Conservation (phyloP, 1,140 invertebrate genomes). For the Euwallacea similis region DNA sequence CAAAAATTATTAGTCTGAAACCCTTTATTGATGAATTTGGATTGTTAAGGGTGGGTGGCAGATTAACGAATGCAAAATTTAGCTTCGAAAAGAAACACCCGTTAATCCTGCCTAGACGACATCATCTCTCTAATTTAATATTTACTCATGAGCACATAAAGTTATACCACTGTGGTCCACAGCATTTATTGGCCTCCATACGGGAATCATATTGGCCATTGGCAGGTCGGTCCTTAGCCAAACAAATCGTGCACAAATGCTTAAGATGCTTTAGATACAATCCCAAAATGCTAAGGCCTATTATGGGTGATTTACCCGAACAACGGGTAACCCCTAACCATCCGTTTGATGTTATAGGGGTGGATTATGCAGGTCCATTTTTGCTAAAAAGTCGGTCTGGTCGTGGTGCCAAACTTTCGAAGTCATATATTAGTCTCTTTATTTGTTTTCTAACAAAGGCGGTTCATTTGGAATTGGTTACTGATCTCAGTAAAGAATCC, state of each 20-base stretch:
- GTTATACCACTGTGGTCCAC: constrained; percentile 15
- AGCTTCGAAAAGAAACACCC: constrained; percentile 12
- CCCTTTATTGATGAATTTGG: too few relatives aligned
- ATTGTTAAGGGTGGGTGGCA: not conserved
- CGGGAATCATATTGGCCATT: constrained; percentile 44
- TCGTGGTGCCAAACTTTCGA: constrained; percentile 30
- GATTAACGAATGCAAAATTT: constrained; percentile 2
- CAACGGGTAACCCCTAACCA: constrained; percentile 34
- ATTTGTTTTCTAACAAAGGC: constrained; percentile 48
- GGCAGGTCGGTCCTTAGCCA: constrained; percentile 34
- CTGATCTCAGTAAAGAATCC: not conserved
- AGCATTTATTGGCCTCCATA: constrained; percentile 22
- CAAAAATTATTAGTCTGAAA: too few relatives aligned
- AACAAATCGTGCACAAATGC: constrained; percentile 38
- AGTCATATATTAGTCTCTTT: constrained; percentile 48
- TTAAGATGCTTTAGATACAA: constrained; percentile 22
- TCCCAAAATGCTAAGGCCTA: not conserved
- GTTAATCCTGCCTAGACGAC: not conserved
- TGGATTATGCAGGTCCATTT: constrained; percentile 46
- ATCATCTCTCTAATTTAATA: constrained; percentile 13
- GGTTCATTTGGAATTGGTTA: constrained; percentile 51
- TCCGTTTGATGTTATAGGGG: constrained; percentile 40
- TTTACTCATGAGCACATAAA: constrained; percentile 14
- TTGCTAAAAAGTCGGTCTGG: constrained; percentile 32
- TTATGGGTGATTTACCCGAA: constrained; percentile 50